Percentiles rank a stretch among this genome's conserved stretches.
These are phyloP conservation scores for Thunnus thynnus DNA, from an alignment of 2,113 vertebrate species.

Conservation along the genomic window DNA sequence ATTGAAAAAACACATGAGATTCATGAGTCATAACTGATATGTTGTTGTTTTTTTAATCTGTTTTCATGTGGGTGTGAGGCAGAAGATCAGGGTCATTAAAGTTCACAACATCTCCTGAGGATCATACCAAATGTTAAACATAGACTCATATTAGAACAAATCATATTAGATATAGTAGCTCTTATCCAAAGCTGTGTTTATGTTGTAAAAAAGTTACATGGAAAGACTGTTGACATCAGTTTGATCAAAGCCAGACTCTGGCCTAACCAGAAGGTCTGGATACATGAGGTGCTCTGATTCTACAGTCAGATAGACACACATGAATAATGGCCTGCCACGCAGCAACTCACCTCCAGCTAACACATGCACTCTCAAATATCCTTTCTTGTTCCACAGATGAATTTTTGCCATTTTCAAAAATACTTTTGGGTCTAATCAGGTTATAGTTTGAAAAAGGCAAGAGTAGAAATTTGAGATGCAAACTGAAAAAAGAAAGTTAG, in stretches of 20 bases:
- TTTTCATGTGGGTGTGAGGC: background rate
- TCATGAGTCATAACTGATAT: background rate
- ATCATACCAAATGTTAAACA: background rate
- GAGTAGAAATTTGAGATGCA: background rate
- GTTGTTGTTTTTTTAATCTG: conserved; percentile 4
- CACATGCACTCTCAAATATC: background rate
- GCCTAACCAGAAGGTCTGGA: conserved; percentile 45
- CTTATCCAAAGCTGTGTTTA: background rate
- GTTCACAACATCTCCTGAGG: conserved; percentile 6
- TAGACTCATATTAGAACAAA: background rate
- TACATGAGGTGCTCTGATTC: conserved; percentile 40
- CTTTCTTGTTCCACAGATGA: background rate
- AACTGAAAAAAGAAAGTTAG: background rate
- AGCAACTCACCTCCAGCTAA: background rate
- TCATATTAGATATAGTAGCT: background rate
- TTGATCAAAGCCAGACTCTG: conserved; percentile 26
- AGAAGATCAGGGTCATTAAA: conserved; percentile 1
- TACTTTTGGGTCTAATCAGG: background rate
- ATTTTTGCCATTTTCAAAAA: background rate
- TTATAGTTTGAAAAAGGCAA: background rate
- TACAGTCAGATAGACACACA: conserved; percentile 48
- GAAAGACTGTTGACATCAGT: background rate
- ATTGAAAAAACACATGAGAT: background rate
- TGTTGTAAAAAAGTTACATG: background rate
- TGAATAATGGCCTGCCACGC: conserved; percentile 35